Evolutionary conservation across 2,113 vertebrate genomes (phyloP).

Genomic region (Poicephalus gulielmi): DNA sequence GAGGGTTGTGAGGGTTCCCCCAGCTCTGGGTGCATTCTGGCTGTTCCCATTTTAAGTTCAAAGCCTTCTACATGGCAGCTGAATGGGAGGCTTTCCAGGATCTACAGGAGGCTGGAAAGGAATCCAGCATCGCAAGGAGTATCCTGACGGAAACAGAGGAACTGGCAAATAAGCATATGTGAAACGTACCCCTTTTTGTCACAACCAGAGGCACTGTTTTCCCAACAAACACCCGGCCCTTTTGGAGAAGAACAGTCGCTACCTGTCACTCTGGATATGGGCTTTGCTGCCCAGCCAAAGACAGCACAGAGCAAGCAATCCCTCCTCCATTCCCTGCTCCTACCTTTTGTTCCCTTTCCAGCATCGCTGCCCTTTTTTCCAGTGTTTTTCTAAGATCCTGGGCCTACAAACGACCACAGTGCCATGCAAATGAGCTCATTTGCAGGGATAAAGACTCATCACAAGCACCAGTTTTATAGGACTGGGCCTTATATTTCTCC

Average conservation of each 20-base stretch:
- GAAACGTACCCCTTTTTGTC: constrained; percentile 10
- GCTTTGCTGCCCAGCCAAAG: neutral
- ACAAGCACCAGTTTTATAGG: neutral
- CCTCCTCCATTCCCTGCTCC: neutral
- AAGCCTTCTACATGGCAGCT: constrained; percentile 54
- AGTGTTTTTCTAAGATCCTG: neutral
- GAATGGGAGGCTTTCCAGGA: constrained; percentile 59
- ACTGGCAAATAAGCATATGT: constrained; percentile 38
- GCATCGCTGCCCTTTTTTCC: neutral
- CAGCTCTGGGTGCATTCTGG: neutral
- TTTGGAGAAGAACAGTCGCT: neutral
- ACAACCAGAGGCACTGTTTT: constrained; percentile 42
- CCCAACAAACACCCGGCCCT: constrained; percentile 30
- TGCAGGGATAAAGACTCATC: neutral
- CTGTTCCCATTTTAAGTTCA: constrained; percentile 45
- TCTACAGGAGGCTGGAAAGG: constrained; percentile 60
- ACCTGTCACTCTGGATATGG: neutral
- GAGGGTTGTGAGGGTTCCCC: neutral
- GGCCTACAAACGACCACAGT: neutral
- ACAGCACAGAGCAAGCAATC: neutral
- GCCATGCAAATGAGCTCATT: neutral
- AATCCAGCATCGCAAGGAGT: constrained; percentile 46
- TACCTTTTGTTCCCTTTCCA: neutral
- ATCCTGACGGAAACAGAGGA: constrained; percentile 41
- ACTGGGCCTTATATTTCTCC: neutral